Evolutionary conservation across 2,888 invertebrate species (phyloP).

Genomic region (Opisthograptis luteolata): DNA sequence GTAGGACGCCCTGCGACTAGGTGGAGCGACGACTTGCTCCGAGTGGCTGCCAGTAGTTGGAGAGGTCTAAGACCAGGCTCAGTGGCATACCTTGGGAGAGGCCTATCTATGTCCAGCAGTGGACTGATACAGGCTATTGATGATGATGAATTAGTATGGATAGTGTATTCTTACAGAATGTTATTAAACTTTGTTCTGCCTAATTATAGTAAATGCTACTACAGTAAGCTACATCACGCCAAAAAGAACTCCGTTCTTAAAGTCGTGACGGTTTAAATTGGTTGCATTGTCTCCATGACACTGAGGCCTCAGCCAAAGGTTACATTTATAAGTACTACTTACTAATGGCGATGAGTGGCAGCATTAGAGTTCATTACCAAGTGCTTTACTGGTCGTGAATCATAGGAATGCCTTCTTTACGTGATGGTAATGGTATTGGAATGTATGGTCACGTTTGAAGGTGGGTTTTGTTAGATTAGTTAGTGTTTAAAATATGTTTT

Average conservation of each 20-base stretch:
- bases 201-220: neutral
- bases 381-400: constrained; percentile 3
- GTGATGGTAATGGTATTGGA: neutral
- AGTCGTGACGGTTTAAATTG: constrained; percentile 17
- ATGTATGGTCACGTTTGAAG: neutral
- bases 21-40: too few species aligned
- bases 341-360: neutral
- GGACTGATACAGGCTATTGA: too few species aligned
- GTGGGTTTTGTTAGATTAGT: neutral
- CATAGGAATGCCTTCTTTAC: constrained; percentile 2
- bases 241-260: neutral
- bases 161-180: neutral
- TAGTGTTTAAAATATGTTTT: too few species aligned
- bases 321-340: constrained; percentile 8
- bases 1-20: too few species aligned
- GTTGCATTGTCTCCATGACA: constrained; percentile 16
- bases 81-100: too few species aligned
- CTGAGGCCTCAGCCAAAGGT: constrained; percentile 13
- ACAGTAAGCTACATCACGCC: neutral
- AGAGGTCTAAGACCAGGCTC: too few species aligned
- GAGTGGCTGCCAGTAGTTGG: too few species aligned
- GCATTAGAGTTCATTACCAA: constrained; percentile 9
- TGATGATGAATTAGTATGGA: too few species aligned
- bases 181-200: neutral
- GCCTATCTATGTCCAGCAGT: too few species aligned